Evolutionary conservation across 2,113 vertebrate genomes (phyloP).

Genomic region (Silurus glanis): DNA sequence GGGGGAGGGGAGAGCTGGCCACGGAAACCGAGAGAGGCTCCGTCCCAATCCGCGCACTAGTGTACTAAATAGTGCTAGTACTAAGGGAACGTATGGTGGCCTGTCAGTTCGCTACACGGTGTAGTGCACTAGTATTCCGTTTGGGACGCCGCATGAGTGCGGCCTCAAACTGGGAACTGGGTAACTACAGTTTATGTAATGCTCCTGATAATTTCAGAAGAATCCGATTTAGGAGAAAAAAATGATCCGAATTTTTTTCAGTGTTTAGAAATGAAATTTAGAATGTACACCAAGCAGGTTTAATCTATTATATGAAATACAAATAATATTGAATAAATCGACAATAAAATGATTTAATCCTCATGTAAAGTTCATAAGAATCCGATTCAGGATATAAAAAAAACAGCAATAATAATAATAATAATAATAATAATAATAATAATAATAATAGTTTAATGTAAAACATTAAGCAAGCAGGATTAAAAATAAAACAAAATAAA

Average conservation of each 20-base stretch:
- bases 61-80: conserved; percentile 27
- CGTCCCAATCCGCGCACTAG: conserved; percentile 40
- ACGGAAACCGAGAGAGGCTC: conserved; percentile 38
- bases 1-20: conserved; percentile 56
- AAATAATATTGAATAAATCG: too few relatives aligned
- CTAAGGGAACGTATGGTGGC: background rate
- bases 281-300: too few relatives aligned
- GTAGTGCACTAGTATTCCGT: background rate
- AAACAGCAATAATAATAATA: too few relatives aligned
- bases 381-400: too few relatives aligned
- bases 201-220: background rate
- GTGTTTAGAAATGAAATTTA: background rate
- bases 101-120: background rate
- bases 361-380: too few relatives aligned
- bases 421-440: too few relatives aligned
- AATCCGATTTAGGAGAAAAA: conserved; percentile 20
- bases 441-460: too few relatives aligned
- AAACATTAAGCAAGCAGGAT: too few relatives aligned
- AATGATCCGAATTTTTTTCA: background rate
- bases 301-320: background rate
- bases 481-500: too few relatives aligned
- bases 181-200: conserved; percentile 7
- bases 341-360: too few relatives aligned
- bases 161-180: conserved; percentile 3
- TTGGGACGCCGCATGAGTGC: background rate